A percentile compares a stretch with the other conserved stretches of the same genome.
Evolutionary conservation across 1,140 invertebrate species (phyloP).

Genomic region (Teleopsis dalmanni): DNA sequence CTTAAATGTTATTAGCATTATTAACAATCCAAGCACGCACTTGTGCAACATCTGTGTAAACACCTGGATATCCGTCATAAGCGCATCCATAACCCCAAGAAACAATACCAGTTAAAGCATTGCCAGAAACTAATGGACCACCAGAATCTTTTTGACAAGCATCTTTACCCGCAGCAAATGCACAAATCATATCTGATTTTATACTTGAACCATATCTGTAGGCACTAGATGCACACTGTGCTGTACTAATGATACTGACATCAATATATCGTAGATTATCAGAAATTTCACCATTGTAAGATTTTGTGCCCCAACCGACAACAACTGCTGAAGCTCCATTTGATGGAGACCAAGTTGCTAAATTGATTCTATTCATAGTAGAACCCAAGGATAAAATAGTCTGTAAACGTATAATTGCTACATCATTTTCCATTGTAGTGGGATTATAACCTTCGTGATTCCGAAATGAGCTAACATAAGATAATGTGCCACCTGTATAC

Average conservation of each 20-base stretch:
- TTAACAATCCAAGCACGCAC: conserved; percentile 10
- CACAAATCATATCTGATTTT: conserved; percentile 44
- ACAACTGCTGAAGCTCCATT: conserved; percentile 36
- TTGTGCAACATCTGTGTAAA: conserved; percentile 49
- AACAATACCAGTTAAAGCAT: conserved; percentile 48
- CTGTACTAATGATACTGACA: conserved; percentile 20
- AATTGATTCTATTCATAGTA: conserved; percentile 20
- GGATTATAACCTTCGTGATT: conserved; percentile 3
- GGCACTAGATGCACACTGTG: conserved; percentile 16
- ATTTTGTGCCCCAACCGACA: conserved; percentile 45
- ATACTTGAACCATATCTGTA: conserved; percentile 24
- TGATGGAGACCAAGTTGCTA: conserved; percentile 20
- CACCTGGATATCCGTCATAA: conserved; percentile 46
- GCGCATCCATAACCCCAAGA: conserved; percentile 57
- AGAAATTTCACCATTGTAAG: conserved; percentile 1
- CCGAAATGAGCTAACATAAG: neutral
- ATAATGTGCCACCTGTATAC: conserved; percentile 1
- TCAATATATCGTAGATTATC: conserved; percentile 21
- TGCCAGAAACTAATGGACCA: conserved; percentile 42
- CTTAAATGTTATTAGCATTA: neutral
- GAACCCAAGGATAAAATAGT: conserved; percentile 7
- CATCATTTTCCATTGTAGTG: conserved; percentile 31
- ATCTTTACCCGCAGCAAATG: conserved; percentile 32
- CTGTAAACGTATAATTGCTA: conserved; percentile 32
- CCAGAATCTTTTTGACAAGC: conserved; percentile 46